phyloP scores from a whole-genome alignment of 2,113 vertebrate genomes.

The Rhinichthys klamathensis region DNA sequence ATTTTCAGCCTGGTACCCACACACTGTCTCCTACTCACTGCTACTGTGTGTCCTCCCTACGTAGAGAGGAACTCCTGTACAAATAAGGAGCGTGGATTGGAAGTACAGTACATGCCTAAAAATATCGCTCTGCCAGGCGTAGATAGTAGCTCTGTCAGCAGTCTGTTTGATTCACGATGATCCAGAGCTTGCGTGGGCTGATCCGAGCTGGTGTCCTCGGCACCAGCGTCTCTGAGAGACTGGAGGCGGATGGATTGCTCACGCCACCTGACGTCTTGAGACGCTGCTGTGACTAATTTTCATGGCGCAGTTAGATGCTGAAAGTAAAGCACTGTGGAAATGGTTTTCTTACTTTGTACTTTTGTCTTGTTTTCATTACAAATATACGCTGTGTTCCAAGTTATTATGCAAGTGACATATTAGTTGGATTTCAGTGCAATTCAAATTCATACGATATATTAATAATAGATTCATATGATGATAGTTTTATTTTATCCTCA shows the following conservation, averaged over 20 bases:
- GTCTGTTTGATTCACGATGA: conserved; percentile 62
- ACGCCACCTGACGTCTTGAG: conserved; percentile 55
- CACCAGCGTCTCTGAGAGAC: conserved; percentile 74
- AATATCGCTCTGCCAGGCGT: conserved; percentile 68
- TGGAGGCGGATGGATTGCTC: conserved; percentile 67
- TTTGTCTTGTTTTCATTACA: too few relatives aligned
- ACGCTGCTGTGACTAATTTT: conserved; percentile 60
- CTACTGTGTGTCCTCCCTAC: conserved; percentile 13
- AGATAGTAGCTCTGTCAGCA: conserved; percentile 65
- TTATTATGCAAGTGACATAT: too few relatives aligned
- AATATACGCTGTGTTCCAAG: too few relatives aligned
- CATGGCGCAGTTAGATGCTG: conserved; percentile 27
- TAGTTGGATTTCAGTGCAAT: too few relatives aligned
- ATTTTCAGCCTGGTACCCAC: conserved; percentile 32
- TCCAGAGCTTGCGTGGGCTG: conserved; percentile 71
- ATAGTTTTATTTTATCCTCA: too few relatives aligned
- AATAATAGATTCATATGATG: too few relatives aligned
- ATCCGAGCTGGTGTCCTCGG: conserved; percentile 51
- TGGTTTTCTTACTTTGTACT: not conserved
- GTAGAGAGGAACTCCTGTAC: conserved; percentile 51
- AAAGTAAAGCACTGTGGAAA: not conserved
- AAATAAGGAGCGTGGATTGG: conserved; percentile 69
- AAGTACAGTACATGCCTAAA: conserved; percentile 63
- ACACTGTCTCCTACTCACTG: conserved; percentile 22
- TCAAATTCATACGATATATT: too few relatives aligned